Conservation (phyloP, 2,797 vertebrate genomes). For the Neosilurus hyrtlii region DNA sequence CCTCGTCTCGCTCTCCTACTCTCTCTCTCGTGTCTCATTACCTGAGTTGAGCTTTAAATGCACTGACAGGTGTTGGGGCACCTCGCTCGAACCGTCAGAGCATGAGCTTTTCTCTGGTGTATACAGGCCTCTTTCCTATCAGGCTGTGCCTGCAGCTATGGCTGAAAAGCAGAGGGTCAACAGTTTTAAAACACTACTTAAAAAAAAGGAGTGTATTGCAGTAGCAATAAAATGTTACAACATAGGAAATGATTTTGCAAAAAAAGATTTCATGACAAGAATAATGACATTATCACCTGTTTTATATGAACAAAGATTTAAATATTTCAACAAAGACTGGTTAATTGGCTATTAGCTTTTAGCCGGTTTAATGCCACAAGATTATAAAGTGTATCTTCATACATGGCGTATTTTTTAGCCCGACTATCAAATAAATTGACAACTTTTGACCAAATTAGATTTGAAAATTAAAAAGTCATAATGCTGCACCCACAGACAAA, state of each 20-base stretch:
- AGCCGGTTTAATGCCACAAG: not conserved
- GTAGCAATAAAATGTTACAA: not conserved
- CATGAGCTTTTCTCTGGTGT: conserved; percentile 23
- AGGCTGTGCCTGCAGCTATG: conserved; percentile 38
- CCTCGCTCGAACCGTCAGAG: conserved; percentile 35
- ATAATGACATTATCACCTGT: not conserved
- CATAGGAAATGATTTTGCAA: no score
- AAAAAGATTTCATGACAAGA: no score
- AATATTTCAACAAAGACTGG: not conserved
- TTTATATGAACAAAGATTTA: not conserved
- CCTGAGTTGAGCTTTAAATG: conserved; percentile 44
- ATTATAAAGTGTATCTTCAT: not conserved
- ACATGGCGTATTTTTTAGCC: not conserved
- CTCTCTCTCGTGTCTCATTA: conserved; percentile 52
- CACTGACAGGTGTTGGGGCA: conserved; percentile 49
- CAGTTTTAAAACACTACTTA: not conserved
- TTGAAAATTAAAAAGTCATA: not conserved
- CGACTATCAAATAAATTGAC: not conserved
- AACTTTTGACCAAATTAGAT: not conserved
- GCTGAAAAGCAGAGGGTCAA: not conserved
- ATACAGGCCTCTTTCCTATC: conserved; percentile 36
- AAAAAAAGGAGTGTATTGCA: not conserved
- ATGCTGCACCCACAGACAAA: not conserved
- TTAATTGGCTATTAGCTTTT: not conserved
- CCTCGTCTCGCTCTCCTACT: not conserved